Conservation (phyloP, 2,888 invertebrate genomes). For the Abscondita cerata region DNA sequence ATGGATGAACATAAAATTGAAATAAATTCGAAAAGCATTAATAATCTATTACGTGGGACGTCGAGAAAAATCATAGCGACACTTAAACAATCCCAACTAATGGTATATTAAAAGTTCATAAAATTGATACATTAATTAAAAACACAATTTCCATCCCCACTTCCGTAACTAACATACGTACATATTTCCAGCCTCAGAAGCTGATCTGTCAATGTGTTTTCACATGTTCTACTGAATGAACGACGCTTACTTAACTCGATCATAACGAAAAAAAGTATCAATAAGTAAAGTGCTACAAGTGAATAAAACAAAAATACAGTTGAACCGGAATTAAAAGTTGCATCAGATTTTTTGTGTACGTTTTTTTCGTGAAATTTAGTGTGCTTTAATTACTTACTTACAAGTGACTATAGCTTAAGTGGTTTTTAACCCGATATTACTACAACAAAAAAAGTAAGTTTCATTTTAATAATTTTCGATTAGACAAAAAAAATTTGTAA, state of each 20-base stretch:
- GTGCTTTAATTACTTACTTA: not conserved
- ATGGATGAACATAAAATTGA: not conserved
- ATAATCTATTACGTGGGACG: not conserved
- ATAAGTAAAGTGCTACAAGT: too few species aligned
- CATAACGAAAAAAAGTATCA: too few species aligned
- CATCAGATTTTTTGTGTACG: constrained; percentile 1
- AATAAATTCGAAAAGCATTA: not conserved
- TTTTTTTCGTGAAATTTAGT: too few species aligned
- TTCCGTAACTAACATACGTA: constrained; percentile 19
- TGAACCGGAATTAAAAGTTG: not conserved
- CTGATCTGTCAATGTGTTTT: constrained; percentile 32
- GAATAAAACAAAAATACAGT: too few species aligned
- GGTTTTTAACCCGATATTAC: not conserved
- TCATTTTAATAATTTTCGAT: not conserved
- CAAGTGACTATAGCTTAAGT: constrained; percentile 1
- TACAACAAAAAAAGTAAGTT: constrained; percentile 4
- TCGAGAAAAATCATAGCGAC: not conserved
- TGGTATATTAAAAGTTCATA: constrained; percentile 8
- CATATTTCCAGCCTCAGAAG: constrained; percentile 27
- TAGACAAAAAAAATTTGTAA: not conserved
- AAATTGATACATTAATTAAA: constrained; percentile 9
- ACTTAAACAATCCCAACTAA: constrained; percentile 2
- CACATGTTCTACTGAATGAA: constrained; percentile 29
- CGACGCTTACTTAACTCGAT: constrained; percentile 2
- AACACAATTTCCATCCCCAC: constrained; percentile 24